Evolutionary conservation across 23 tunicate genomes (phyloP), one percentile per base, ranked within the genome.

Genomic region (Botrylloides violaceus): DNA sequence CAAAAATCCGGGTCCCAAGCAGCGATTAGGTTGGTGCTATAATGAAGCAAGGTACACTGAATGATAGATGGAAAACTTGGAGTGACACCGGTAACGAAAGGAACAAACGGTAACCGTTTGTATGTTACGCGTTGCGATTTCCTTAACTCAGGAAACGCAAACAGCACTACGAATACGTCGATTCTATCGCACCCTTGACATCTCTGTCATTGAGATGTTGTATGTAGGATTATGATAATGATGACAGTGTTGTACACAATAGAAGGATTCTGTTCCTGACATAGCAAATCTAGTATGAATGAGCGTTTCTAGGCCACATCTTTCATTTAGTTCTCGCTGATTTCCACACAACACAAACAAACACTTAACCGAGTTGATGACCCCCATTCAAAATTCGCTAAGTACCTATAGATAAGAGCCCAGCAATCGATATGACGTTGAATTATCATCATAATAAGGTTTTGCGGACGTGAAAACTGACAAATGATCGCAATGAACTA

Each of bases 291-390:
- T 15, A 43, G 15, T 43, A 7, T 15, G 53, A 43, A 9, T 43
- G 12, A 15, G 53, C 9, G 53, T 43, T 7, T 43, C 53, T 43
- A 15, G 53, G 53, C 53, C 53, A 43, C 15, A 15, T 15, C 53
- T 43, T 43, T 43, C 53, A 43, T 15, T 43, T 43, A 9, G 53
- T 43, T 43, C 53, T 43, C 15, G 15, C 12, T 15, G 53, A 15
- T 7, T 43, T 43, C n/a, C n/a, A n/a, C 53, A 43, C 53, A 43
- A 43, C 53, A 43, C 53, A 43, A 43, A 43, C 15, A 43, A 43
- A 43, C 53, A 43, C 53, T 43, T 43, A 43, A 43, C 53, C 53
- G 53, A 43, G 53, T 43, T 43, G 53, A 43, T 43, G 53, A 43
- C 53, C 53, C 53, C 15, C 9, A 43, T 43, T 43, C 53, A 43